A percentile compares a stretch with the other conserved stretches of the same genome.
phyloP scores from a whole-genome alignment of 2,888 invertebrate genomes.

The Chironomus riparius region DNA sequence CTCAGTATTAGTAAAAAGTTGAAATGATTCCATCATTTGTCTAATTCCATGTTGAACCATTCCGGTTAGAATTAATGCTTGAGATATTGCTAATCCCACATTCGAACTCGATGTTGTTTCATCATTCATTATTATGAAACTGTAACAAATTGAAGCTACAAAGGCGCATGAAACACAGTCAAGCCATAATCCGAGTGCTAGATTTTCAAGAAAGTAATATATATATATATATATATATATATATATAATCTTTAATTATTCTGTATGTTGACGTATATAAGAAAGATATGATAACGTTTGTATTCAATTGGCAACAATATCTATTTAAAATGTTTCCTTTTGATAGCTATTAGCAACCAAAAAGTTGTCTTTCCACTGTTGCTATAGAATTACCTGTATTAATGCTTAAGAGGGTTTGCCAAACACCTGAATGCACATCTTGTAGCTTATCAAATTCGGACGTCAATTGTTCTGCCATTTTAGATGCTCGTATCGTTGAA shows the following conservation, averaged over 20 bases:
- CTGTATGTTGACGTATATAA: too few species aligned
- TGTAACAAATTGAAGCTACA: constrained; percentile 53
- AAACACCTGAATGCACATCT: constrained; percentile 44
- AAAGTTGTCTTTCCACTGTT: neutral
- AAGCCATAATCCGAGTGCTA: constrained; percentile 63
- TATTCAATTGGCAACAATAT: too few species aligned
- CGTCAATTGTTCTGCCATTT: constrained; percentile 60
- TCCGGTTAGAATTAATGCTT: constrained; percentile 58
- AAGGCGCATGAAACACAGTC: constrained; percentile 63
- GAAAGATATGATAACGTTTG: too few species aligned
- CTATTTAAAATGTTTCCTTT: too few species aligned
- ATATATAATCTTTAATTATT: neutral
- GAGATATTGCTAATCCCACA: constrained; percentile 59
- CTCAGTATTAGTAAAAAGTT: constrained; percentile 66
- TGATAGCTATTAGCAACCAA: too few species aligned
- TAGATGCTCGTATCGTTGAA: constrained; percentile 73
- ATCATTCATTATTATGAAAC: constrained; percentile 51
- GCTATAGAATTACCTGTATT: constrained; percentile 33
- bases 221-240: too few species aligned
- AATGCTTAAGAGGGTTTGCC: constrained; percentile 39
- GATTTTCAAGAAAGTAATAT: neutral
- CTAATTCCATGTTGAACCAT: constrained; percentile 63
- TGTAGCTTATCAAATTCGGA: constrained; percentile 67
- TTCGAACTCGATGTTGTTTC: constrained; percentile 58
- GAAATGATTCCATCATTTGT: constrained; percentile 59